Conservation (phyloP, 2,888 invertebrate species). For the Teleogryllus oceanicus region DNA sequence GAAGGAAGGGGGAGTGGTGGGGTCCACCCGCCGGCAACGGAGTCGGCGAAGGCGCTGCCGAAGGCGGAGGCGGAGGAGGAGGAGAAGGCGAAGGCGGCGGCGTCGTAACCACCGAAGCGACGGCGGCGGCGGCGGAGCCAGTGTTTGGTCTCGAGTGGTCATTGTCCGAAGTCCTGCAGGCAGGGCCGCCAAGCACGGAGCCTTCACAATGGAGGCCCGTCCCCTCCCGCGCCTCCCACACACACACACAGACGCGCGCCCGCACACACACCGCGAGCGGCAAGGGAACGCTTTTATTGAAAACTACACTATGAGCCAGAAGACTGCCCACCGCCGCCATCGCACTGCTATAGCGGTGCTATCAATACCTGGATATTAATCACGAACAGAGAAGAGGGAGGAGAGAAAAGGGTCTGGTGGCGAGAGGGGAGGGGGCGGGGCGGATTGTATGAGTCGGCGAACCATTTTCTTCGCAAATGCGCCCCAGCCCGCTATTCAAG, state of each 20-base stretch:
- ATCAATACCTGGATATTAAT: slow-evolving; percentile 38
- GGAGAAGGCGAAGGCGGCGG: neutral
- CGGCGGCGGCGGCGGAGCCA: slow-evolving; percentile 5
- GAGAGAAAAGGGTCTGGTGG: no score
- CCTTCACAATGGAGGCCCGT: slow-evolving; percentile 26
- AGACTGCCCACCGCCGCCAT: no score
- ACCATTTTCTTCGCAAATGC: slow-evolving; percentile 30
- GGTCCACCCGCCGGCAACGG: neutral
- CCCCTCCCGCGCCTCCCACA: slow-evolving; percentile 22
- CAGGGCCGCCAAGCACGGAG: neutral
- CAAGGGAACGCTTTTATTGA: slow-evolving; percentile 32
- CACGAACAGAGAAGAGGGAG: slow-evolving; percentile 24
- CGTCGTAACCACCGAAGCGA: slow-evolving; percentile 20
- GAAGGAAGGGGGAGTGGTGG: neutral
- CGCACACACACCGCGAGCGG: slow-evolving; percentile 23
- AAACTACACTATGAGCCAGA: no score
- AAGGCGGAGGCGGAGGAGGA: no score
- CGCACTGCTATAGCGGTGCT: slow-evolving; percentile 23
- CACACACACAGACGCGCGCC: neutral
- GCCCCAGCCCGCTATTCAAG: slow-evolving; percentile 26
- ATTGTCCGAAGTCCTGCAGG: slow-evolving; percentile 25
- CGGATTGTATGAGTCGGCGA: slow-evolving; percentile 28
- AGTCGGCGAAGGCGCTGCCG: neutral
- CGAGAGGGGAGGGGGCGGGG: no score
- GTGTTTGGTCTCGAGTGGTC: slow-evolving; percentile 29